Evolutionary conservation across 2,888 invertebrate species (phyloP), one percentile per base, ranked within the genome.

Genomic region (Eucriotettix oculatus): DNA sequence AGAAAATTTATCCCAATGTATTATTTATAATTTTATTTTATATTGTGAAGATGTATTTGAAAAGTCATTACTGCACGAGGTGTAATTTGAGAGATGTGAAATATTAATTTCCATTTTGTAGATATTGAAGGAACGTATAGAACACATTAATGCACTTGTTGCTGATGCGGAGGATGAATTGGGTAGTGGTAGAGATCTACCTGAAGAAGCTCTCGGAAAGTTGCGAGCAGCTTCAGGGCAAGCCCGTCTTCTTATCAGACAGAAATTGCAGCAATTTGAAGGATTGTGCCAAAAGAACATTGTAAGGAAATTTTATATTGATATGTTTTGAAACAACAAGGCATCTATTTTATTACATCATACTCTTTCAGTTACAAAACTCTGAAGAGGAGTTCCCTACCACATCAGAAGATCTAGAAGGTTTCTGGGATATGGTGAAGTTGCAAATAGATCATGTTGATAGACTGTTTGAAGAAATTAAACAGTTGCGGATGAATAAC

Each of bases 391-490:
- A 84, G 64, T 93, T 90, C 74, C 90, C 89, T 10, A 95, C 95
- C 10, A 94, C 92, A 1, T 77, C 83, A 65, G 86, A 89, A 67
- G 97, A 97, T 73, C 77, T 97, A 64, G 91, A 90, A 68, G 97
- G 96, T 1, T 97, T 97, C 77, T 97, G 96, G 96, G 96, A 97
- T 74, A 94, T 97, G 93, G 92, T 96, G 42, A 85, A 87, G 72
- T 79, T 96, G 57, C 95, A 96, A 75, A 88, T 96, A 17, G 82
- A 84, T 63, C 89, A 94, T 69, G 85, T 96, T 59, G 85, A 92
- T 70, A 80, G 82, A 9, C 75, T 90, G 66, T 92, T 90, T 71
- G 78, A 80, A 14, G 85, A 87, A 62, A 79, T 90, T 48, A 82
- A 81, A 10, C 69, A 70, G 11, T 72, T 87, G 12, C 82, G 79